Conservation (phyloP, 2,888 invertebrate species). For the Mesorhabditis belari region DNA sequence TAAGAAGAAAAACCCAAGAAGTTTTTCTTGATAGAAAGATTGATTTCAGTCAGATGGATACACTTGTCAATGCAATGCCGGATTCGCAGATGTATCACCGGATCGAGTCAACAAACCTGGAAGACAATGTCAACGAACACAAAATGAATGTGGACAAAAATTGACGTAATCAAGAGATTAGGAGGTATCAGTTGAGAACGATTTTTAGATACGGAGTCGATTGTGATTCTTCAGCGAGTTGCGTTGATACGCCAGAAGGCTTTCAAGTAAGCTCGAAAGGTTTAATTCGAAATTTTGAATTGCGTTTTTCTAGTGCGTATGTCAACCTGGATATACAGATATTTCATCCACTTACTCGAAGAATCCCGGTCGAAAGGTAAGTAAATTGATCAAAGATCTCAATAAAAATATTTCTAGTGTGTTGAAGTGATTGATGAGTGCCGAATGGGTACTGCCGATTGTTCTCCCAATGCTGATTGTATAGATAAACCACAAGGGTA, state of each 20-base stretch:
- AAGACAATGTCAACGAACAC: constrained; percentile 37
- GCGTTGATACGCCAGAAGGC: constrained; percentile 46
- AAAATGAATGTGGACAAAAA: constrained; percentile 42
- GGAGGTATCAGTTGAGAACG: not conserved
- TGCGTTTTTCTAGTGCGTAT: constrained; percentile 27
- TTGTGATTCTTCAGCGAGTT: constrained; percentile 41
- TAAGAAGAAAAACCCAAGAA: too few species aligned
- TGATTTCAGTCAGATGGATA: constrained; percentile 33
- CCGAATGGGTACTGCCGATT: constrained; percentile 65
- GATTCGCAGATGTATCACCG: constrained; percentile 41
- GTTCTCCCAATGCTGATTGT: constrained; percentile 76
- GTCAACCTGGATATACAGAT: constrained; percentile 44
- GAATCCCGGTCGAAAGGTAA: constrained; percentile 38
- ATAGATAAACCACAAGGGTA: constrained; percentile 82
- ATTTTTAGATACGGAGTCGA: constrained; percentile 36
- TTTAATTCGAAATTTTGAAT: not conserved
- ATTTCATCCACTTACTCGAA: constrained; percentile 35
- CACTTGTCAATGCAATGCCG: constrained; percentile 37
- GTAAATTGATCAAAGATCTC: not conserved
- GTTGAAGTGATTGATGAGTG: constrained; percentile 44
- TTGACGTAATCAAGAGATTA: not conserved
- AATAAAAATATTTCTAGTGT: constrained; percentile 14
- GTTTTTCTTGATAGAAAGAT: not conserved
- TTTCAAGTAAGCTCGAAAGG: too few species aligned
- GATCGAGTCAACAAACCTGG: constrained; percentile 40